Evolutionary conservation across 92 coral and sea anemone genomes (phyloP).

Genomic region (Epizoanthus stellaris): DNA sequence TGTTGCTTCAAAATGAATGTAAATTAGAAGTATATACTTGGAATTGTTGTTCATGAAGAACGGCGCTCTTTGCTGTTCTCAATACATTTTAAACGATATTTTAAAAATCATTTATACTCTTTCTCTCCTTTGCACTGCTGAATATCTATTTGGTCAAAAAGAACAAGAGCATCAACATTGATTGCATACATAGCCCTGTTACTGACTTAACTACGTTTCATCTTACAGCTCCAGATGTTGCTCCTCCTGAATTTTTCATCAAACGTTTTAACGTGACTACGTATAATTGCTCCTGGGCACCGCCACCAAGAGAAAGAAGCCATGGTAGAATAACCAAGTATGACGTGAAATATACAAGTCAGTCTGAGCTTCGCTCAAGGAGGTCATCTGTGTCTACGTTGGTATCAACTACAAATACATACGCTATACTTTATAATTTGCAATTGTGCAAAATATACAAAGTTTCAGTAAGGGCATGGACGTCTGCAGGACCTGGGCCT

Average conservation of each 20-base stretch:
- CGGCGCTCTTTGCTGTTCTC: no score
- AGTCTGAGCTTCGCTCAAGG: background rate
- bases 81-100: no score
- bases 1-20: no score
- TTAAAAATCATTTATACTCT: no score
- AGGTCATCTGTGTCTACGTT: background rate
- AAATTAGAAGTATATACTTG: no score
- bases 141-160: no score
- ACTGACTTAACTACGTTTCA: background rate
- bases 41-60: no score
- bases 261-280: background rate
- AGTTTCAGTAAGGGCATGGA: slow-evolving; percentile 24
- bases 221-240: background rate
- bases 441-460: background rate
- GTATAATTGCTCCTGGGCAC: background rate
- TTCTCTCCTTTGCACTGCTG: no score
- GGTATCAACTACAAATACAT: background rate
- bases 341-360: slow-evolving; percentile 4
- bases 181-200: background rate
- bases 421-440: background rate
- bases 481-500: slow-evolving; percentile 7
- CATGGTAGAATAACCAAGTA: slow-evolving; percentile 14
- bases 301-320: slow-evolving; percentile 12
- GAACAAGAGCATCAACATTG: no score
- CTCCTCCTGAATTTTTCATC: background rate